Evolutionary conservation across 2,113 vertebrate genomes (phyloP), one percentile per base, ranked within the genome.

Genomic region (Anolis carolinensis): DNA sequence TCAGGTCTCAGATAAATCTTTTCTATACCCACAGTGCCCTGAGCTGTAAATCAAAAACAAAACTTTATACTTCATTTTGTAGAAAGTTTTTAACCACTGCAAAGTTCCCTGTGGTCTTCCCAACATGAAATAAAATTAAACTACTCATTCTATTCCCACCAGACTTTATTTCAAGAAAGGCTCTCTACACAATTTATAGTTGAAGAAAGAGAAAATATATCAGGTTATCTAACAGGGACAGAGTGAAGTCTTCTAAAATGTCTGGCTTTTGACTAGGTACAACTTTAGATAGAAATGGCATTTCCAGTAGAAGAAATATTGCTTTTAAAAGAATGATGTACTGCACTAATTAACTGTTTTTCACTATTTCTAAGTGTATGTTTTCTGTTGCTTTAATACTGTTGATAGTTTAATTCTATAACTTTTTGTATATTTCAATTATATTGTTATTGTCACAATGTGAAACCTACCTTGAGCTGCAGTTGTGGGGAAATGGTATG

Each of bases 51-150:
- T 72, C 59, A 65, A 88, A 68, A 67, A 52, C 39, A 80, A 84
- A 44, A 84, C 82, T 73, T 83, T 73, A 79, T 32, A 14, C 70
- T 30, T 52, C 63, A 81, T 86, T 88, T 39, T 77, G 39, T 44
- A 73, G 82, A 68, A 75, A 84, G 10, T 68, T 75, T 84, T 84
- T 52, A 84, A 72, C 68, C 76, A 55, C 44, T 32, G 70, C 79
- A 59, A 83, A 79, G 44, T 18, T 88, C 76, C 76, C 76, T 67
- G 36, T 16, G 32, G 87, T 80, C 34, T 84, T 80, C 34, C 18
- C 44, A 84, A 80, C 77, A 80, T 84, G 82, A 75, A 84, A 76
- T 84, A 84, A 84, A 88, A 76, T 1, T 13, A 52, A 34, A 81
- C 0, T 0, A 81, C 23, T 39, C 50, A 67, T 77, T 74, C 67